A percentile compares a stretch with the other conserved stretches of the same genome.
Conservation (phyloP, 2,113 vertebrate species). For the Apodemus sylvaticus region DNA sequence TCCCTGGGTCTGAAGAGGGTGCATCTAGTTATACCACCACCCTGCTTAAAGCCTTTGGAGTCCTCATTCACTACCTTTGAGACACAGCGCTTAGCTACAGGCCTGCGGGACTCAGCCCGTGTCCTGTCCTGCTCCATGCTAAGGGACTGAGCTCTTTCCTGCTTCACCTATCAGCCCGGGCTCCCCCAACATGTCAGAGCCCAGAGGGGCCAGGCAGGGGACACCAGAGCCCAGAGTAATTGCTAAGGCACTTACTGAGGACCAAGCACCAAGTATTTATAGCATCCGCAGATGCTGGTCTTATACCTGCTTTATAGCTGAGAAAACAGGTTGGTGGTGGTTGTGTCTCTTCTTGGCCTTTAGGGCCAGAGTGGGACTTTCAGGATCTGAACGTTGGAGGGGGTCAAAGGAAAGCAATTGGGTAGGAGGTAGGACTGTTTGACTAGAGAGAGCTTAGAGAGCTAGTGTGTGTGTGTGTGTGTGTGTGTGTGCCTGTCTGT, state of each 20-base stretch:
- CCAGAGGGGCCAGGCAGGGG: background rate
- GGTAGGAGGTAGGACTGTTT: background rate
- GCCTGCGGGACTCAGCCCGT: background rate
- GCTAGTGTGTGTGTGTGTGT: background rate
- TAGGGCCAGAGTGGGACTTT: background rate
- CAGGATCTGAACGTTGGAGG: background rate
- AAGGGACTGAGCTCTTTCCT: background rate
- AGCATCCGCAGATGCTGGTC: no score
- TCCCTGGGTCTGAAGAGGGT: background rate
- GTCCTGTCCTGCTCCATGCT: background rate
- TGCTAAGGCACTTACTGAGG: background rate
- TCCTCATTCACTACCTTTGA: background rate
- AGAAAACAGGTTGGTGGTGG: background rate
- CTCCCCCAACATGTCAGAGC: background rate
- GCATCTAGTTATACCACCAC: background rate
- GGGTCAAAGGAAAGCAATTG: background rate
- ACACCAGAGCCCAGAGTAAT: background rate
- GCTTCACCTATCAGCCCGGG: background rate
- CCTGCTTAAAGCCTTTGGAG: background rate
- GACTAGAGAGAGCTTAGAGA: no score
- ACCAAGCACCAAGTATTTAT: background rate
- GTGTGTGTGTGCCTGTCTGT: background rate
- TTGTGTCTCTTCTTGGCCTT: background rate
- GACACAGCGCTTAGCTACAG: background rate
- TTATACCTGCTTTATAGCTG: background rate